Evolutionary conservation across 2,797 vertebrate species (phyloP).

Genomic region (Sternarchorhynchus goeldii): DNA sequence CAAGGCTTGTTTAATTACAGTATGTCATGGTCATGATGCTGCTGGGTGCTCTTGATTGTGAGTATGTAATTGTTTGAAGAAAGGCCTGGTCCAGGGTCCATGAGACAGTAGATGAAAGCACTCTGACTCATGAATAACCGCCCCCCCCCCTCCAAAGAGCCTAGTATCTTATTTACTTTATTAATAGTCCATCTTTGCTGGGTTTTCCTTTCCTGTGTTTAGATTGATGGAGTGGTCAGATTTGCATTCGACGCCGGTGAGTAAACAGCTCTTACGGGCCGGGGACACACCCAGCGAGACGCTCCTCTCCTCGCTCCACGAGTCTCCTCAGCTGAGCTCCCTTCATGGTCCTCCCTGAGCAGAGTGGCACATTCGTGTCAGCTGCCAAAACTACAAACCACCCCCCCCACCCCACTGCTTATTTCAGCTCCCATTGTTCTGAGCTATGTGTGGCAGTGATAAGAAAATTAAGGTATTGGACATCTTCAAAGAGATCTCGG

Average conservation of each 20-base stretch:
- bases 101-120: constrained; percentile 55
- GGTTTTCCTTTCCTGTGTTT: constrained; percentile 35
- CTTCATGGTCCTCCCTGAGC: constrained; percentile 34
- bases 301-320: constrained; percentile 24
- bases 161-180: constrained; percentile 46
- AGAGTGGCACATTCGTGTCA: constrained; percentile 36
- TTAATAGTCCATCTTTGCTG: constrained; percentile 38
- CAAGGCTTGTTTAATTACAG: constrained; percentile 59
- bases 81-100: constrained; percentile 52
- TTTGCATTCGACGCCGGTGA: constrained; percentile 43
- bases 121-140: not conserved
- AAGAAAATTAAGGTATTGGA: constrained; percentile 47
- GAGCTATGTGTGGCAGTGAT: constrained; percentile 29
- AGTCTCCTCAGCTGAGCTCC: constrained; percentile 15
- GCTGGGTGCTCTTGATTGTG: constrained; percentile 32
- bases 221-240: constrained; percentile 40
- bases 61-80: constrained; percentile 53
- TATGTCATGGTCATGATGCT: constrained; percentile 9
- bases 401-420: not conserved
- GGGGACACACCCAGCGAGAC: constrained; percentile 21
- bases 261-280: constrained; percentile 15
- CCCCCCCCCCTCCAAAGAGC: not conserved
- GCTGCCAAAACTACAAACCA: not conserved
- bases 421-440: constrained; percentile 39
- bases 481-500: constrained; percentile 43